Base-by-base conservation (phyloP, 92 coral and sea anemone genomes). In the Chrysogorgia sp. region DNA sequence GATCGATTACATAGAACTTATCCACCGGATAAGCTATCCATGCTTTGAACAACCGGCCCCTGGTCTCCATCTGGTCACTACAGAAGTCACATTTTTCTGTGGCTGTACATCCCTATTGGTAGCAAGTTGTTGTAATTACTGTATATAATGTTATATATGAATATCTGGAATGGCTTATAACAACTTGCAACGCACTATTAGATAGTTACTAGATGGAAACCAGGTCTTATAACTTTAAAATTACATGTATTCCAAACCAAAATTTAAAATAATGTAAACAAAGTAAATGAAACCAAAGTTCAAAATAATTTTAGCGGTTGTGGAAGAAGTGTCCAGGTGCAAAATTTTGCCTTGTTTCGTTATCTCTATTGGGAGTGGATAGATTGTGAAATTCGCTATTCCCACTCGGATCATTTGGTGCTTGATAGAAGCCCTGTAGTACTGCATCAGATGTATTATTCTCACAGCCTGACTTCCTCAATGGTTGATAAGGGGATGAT, bases 281-380 rank as follows among this genome's bases (percentile, higher is more conserved):
- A 28, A 20, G 24, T 56, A 20, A 28, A 56, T 56, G 62, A 56
- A 61, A 25, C 40, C 40, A 19, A 61, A 23, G 59, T 57, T 57
- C 34, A 23, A 23, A 8, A 23, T 7, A 7, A 6, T 57, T 57
- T 57, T 23, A 29, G 63, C 17, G 17, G 31, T 3, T 23, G 34
- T 64, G 47, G 71, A 64, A 64, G 19, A 32, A 64, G n/a, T 64
- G 48, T 64, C 47, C 71, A 64, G 71, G 48, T 40, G 10, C 71
- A 64, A 34, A 64, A n/a, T 10, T 7, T 6, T 47, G 10, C n/a
- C 53, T 34, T 64, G 41, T 13, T 64, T 33, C 23, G 25, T 17
- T 64, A 12, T 64, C 35, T 40, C 25, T 24, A 64, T 7, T 22
- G 26, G 48, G 48, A 64, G 48, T n/a, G 25, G 26, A 10, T 32